Percentiles rank a stretch among this genome's conserved stretches.
Conservation (phyloP, 2,113 vertebrate genomes). For the Nycticebus coucang region DNA sequence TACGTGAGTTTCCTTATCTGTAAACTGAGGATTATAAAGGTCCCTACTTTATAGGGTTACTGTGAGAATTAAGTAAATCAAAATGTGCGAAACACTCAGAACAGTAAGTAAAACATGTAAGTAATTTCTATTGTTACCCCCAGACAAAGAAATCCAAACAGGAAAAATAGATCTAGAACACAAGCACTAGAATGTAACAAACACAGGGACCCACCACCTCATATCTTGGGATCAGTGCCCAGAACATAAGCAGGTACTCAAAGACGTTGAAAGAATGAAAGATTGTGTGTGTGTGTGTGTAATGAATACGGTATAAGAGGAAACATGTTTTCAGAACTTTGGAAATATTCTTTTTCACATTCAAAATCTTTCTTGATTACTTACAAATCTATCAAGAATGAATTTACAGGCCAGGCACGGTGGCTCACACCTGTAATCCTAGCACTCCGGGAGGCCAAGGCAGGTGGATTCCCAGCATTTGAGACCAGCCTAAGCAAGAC, state of each 20-base stretch:
- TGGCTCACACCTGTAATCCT: no score
- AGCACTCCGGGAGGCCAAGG: no score
- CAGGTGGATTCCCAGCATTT: no score
- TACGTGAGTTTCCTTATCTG: conserved; percentile 1
- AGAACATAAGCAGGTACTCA: neutral
- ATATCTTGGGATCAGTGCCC: neutral
- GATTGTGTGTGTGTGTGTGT: neutral
- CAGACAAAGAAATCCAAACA: neutral
- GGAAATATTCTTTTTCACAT: conserved; percentile 16
- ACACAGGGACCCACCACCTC: neutral
- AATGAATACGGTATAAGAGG: neutral
- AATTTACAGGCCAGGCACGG: neutral
- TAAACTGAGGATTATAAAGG: neutral
- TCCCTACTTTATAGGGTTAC: neutral
- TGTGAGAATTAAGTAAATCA: neutral
- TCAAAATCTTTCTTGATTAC: conserved; percentile 12
- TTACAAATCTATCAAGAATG: conserved; percentile 10
- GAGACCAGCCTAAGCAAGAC: no score
- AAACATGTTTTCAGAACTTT: conserved; percentile 8
- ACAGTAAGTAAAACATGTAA: neutral
- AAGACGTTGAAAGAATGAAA: neutral
- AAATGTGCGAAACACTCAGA: neutral
- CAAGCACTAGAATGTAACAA: neutral
- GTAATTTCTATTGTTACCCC: neutral
- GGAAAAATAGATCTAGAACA: neutral